Evolutionary conservation across 2,113 vertebrate species (phyloP), one percentile per base, ranked within the genome.

Genomic region (Xenus cinereus): DNA sequence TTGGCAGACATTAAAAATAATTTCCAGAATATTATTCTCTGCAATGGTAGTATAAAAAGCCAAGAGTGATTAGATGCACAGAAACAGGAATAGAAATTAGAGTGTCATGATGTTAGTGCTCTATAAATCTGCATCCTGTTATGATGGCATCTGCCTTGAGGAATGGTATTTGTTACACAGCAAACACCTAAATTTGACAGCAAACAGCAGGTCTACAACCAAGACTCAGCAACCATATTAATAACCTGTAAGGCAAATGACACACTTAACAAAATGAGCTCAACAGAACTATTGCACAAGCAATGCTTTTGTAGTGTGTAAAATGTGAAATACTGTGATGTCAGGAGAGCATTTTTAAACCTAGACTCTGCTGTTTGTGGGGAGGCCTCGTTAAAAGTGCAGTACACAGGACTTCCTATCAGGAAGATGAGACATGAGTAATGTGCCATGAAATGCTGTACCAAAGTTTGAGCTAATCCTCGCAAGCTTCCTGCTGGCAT

Each of bases 401-500:
- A 7, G 0, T 3, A 75, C 76, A 81, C 67, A 89, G 50, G 33
- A 20, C 7, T 91, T 96, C 80, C 95, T 60, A 8, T n/a, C 91
- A 78, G 94, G 93, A 87, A 91, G 80, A 37, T 68, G 86, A 94
- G 60, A 87, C 51, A 5, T 9, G 43, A 56, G 64, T 88, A 24
- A 76, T 68, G 81, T 78, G 93, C 90, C 71, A 45, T 37, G 72
- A 73, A 89, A 48, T 60, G 90, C 66, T 37, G 4, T 11, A 56
- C 72, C 74, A 82, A 64, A 84, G 57, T 67, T 60, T 28, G 22
- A 91, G 69, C 43, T 91, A 23, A 72, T 67, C 92, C 57, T 89
- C 45, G 81, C 77, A 82, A 77, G 77, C 74, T 96, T 95, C 94
- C 95, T 95, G 73, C 94, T 94, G 83, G 26, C 35, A 50, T 12